A percentile compares a stretch with the other conserved stretches of the same genome.
Conservation (phyloP, 2,113 vertebrate genomes). For the Scomber japonicus region DNA sequence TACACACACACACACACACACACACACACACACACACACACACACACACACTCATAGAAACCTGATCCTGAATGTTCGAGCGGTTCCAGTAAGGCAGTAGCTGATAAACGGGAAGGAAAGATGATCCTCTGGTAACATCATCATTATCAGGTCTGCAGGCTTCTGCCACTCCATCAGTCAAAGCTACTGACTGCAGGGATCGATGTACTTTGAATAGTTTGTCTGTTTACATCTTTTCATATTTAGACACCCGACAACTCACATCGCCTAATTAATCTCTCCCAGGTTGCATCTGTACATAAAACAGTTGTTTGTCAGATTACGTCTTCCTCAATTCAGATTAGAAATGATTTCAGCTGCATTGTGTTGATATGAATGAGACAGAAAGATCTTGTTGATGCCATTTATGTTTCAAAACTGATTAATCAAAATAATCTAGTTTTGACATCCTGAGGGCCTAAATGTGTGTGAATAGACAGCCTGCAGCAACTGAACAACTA, state of each 20-base stretch:
- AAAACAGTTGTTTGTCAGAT: conserved; percentile 40
- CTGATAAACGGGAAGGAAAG: conserved; percentile 82
- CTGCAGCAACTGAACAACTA: neutral
- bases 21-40: conserved; percentile 15
- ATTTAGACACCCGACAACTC: conserved; percentile 41
- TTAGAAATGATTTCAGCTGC: conserved; percentile 19
- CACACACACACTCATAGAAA: conserved; percentile 55
- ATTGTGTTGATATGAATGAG: conserved; percentile 26
- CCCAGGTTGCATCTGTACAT: conserved; percentile 44
- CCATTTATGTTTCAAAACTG: neutral
- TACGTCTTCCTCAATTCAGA: conserved; percentile 28
- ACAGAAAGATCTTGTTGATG: neutral
- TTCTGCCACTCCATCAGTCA: conserved; percentile 55
- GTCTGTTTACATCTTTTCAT: conserved; percentile 49
- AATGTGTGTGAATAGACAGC: neutral
- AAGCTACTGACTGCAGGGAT: conserved; percentile 51
- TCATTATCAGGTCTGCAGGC: conserved; percentile 71
- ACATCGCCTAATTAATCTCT: conserved; percentile 62
- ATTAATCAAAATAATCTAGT: conserved; percentile 12
- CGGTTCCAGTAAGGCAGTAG: conserved; percentile 74
- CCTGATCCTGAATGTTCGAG: conserved; percentile 65
- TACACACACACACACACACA: conserved; percentile 27
- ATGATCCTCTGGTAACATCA: conserved; percentile 77
- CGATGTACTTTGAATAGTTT: conserved; percentile 62
- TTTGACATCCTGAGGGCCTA: neutral